Evolutionary conservation across 2,113 vertebrate species (phyloP), one percentile per base, ranked within the genome.

Genomic region (Uropsilus gracilis): DNA sequence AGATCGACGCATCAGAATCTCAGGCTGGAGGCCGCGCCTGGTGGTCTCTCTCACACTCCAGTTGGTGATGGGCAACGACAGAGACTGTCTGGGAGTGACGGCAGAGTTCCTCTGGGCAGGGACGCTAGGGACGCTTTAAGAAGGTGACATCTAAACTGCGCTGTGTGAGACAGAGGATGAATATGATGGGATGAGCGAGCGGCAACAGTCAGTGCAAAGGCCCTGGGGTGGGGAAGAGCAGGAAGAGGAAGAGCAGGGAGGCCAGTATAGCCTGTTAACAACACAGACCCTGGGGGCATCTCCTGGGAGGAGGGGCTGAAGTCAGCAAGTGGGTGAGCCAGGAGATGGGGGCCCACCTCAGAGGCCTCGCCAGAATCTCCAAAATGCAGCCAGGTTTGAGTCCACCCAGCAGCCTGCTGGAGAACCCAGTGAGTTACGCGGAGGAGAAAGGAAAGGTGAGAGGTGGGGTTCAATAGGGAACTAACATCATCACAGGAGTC

Each of bases 1-100:
- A 39, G 61, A 59, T 24, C 68, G 9, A 39, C 61, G 55, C 86
- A n/a, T 57, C 68, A 76, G 83, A 71, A 28, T 11, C 34, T 6
- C 28, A 12, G 17, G 12, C 8, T 17, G 18, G 39, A 18, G 16
- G 9, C n/a, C 66, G 10, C 13, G n/a, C 8, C 26, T 64, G 61
- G 0, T 3, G 9, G 6, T 61, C 14, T 20, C 28, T 28, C 1
- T 0, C 28, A n/a, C 0, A 2, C 16, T 69, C 14, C 9, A 14
- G n/a, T 28, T 10, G 46, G 32, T 71, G 77, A 50, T 5, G 26
- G 24, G 12, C 20, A 59, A 34, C 3, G 42, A 50, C 3, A 28
- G 50, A 22, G 17, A n/a, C 61, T 57, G n/a, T 10, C 0, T 12
- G 42, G 71, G 14, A 48, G 28, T 7, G 55, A 30, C 26, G 7